Base-by-base conservation (phyloP, 2,797 vertebrate genomes). In the Chrysocyon brachyurus region DNA sequence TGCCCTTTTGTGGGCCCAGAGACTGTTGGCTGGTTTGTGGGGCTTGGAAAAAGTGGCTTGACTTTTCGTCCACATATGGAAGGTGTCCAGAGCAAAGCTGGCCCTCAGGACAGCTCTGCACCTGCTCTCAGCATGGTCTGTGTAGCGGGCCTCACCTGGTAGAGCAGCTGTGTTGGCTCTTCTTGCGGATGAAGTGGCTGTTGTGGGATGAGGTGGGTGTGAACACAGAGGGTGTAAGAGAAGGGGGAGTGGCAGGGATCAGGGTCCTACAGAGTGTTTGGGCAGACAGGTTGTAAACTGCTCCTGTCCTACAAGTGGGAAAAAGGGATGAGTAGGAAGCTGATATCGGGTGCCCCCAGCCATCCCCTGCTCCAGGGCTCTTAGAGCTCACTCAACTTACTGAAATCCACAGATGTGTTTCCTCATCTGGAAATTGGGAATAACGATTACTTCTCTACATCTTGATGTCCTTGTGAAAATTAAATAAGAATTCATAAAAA, bases 191-290 rank as follows among this genome's bases (percentile, higher is more conserved):
- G 1, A 12, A 6, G 24, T 4, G 4, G 68, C 77, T 56, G 15
- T 84, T 11, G 1, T 10, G 31, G 57, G 24, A 15, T 5, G 31
- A 14, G n/a, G 31, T 22, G 46, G 17, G 24, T 26, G 54, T 7
- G 86, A 40, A 87, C 2, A 19, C 17, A 7, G 24, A 36, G n/a
- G 22, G 12, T 15, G 4, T 9, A 24, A 68, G 24, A 28, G 40
- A 14, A 6, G 11, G 22, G 31, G 16, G 11, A 57, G 5, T 14
- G 0, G 1, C 14, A 57, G 9, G 26, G 63, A 28, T 5, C 19
- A 33, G 72, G 33, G 66, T 31, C n/a, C 16, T 5, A 3, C 2
- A 82, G 68, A 77, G 33, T 11, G 22, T 12, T 10, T 28, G 59
- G 57, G 26, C 36, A 33, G 40, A 46, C 40, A 46, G 40, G 40